A percentile compares a stretch with the other conserved stretches of the same genome.
Conservation (phyloP, 2,888 invertebrate genomes). For the Junonia oenone region DNA sequence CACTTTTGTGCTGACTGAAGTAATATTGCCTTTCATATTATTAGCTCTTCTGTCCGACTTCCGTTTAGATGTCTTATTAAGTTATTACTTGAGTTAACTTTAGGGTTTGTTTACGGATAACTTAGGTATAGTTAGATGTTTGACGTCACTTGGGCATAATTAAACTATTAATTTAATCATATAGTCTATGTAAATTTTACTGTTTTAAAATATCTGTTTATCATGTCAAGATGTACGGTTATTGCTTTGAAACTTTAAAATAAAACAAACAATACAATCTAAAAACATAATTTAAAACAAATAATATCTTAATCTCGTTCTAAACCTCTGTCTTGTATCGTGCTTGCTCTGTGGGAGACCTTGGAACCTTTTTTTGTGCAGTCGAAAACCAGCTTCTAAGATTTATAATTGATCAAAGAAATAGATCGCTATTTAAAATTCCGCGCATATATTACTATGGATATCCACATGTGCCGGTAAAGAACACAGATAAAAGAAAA, state of each 20-base stretch:
- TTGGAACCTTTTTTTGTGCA: constrained; percentile 27
- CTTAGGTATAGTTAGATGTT: background rate
- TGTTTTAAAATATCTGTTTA: no score
- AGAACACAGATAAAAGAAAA: background rate
- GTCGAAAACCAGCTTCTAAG: constrained; percentile 23
- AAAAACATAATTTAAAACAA: no score
- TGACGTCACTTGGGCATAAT: no score
- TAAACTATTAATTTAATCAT: no score
- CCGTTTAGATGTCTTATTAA: background rate
- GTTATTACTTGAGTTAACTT: no score
- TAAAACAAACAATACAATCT: no score
- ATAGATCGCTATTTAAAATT: constrained; percentile 29
- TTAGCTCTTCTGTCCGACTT: background rate
- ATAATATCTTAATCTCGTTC: background rate
- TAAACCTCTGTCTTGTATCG: background rate
- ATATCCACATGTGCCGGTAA: background rate
- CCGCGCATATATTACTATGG: constrained; percentile 3
- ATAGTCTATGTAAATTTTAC: no score
- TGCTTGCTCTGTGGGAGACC: constrained; percentile 11
- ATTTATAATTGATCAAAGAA: constrained; percentile 26
- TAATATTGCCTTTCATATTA: background rate
- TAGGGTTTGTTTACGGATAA: background rate
- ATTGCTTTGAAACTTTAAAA: no score
- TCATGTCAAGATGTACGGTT: no score
- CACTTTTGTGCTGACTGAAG: background rate